Evolutionary conservation across 2,888 invertebrate genomes (phyloP), one percentile per base, ranked within the genome.

Genomic region (Agrochola macilenta): DNA sequence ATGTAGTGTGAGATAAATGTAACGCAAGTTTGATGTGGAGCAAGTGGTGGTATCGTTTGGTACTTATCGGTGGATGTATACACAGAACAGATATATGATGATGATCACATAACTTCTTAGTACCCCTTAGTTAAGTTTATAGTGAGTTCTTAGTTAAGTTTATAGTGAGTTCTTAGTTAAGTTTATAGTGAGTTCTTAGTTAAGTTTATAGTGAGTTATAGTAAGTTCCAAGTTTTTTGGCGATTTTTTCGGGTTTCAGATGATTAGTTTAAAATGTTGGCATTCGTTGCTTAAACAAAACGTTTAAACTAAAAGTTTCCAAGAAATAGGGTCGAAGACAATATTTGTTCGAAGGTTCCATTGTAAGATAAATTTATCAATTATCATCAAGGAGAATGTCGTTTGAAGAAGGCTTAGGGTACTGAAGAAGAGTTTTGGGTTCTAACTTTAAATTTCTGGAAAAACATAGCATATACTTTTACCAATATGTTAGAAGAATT

Each of bases 1-100:
- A 84, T 81, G 74, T 82, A 79, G 72, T 82, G 81, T 82, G 82
- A 85, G 83, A 87, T 85, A 83, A 69, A 49, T 75, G 61, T 78
- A 76, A 74, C 77, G 65, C 72, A 77, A 78, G 66, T 54, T 63
- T 60, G 30, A 74, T 69, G 61, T 71, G 64, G 54, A 78, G 63
- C 60, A 68, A 30, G 64, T 68, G n/a, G 14, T 20, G 26, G 61
- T 61, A 43, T 0, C 39, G 12, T 57, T 60, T 64, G 30, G 14
- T 58, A 17, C n/a, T 5, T 20, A 11, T 1, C 30, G 39, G 9
- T 17, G 1, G 17, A n/a, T 46, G 54, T 43, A 23, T 57, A n/a
- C n/a, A n/a, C n/a, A n/a, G n/a, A n/a, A n/a, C n/a, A n/a, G n/a
- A n/a, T n/a, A n/a, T n/a, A n/a, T n/a, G n/a, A n/a, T n/a, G n/a